Conservation (phyloP, 2,113 vertebrate genomes). For the Sapayoa aenigma region DNA sequence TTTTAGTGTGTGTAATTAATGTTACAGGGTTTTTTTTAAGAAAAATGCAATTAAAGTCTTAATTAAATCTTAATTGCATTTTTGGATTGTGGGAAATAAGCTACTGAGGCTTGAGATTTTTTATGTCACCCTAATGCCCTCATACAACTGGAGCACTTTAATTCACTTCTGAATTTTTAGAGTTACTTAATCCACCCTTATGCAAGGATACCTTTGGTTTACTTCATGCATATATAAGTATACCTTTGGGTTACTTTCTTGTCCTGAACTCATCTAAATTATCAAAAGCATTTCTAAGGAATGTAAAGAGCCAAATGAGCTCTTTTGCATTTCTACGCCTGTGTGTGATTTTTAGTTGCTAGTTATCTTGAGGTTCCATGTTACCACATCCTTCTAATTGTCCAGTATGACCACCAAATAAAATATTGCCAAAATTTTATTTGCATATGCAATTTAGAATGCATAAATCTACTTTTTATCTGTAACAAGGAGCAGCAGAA, state of each 20-base stretch:
- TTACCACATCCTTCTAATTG: not conserved
- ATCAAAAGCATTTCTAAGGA: not conserved
- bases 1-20: not conserved
- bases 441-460: not conserved
- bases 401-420: not conserved
- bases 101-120: not conserved
- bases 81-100: not conserved
- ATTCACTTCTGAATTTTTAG: not conserved
- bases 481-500: not conserved
- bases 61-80: not conserved
- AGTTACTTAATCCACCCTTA: not conserved
- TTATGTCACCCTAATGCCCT: not conserved
- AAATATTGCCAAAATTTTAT: not conserved
- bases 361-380: not conserved
- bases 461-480: not conserved
- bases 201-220: not conserved
- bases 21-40: not conserved
- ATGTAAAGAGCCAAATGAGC: not conserved
- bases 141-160: not conserved
- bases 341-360: not conserved
- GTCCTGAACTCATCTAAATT: not conserved
- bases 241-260: not conserved
- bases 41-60: not conserved
- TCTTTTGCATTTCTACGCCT: not conserved
- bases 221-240: not conserved